Evolutionary conservation across 2,113 vertebrate species (phyloP).

Genomic region (Elephantulus edwardii): DNA sequence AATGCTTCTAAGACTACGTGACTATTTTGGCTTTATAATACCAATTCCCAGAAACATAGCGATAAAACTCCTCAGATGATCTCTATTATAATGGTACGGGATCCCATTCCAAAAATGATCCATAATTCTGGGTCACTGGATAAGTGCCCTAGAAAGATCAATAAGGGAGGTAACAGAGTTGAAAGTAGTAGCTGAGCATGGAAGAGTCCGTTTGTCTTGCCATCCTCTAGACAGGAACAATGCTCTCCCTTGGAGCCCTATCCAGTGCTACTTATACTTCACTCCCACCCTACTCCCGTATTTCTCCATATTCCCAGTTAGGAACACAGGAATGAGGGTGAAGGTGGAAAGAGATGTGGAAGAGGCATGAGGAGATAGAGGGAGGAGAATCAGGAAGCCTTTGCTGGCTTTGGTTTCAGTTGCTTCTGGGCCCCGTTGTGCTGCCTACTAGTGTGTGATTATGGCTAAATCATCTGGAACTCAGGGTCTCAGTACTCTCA

Average conservation of each 20-base stretch:
- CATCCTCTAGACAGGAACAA: neutral
- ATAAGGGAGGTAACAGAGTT: neutral
- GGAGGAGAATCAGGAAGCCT: neutral
- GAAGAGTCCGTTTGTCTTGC: neutral
- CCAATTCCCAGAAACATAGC: conserved; percentile 53
- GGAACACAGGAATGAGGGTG: neutral
- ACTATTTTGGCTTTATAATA: conserved; percentile 37
- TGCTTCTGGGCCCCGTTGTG: neutral
- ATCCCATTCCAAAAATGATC: conserved; percentile 36
- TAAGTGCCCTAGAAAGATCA: conserved; percentile 55
- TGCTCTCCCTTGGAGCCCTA: neutral
- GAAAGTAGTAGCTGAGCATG: neutral
- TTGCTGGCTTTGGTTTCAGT: neutral
- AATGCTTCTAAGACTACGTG: neutral
- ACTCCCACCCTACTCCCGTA: neutral
- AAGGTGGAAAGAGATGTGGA: neutral
- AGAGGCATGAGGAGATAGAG: neutral
- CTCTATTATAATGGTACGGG: conserved; percentile 35
- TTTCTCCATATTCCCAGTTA: neutral
- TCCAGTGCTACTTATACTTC: too few species aligned
- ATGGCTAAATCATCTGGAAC: neutral
- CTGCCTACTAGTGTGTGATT: neutral
- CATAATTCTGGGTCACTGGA: conserved; percentile 56
- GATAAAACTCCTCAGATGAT: conserved; percentile 62
- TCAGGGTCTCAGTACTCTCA: neutral